A percentile compares a stretch with the other conserved stretches of the same genome.
phyloP scores from a whole-genome alignment of 2,888 invertebrate genomes.

The Eristalinus aeneus region DNA sequence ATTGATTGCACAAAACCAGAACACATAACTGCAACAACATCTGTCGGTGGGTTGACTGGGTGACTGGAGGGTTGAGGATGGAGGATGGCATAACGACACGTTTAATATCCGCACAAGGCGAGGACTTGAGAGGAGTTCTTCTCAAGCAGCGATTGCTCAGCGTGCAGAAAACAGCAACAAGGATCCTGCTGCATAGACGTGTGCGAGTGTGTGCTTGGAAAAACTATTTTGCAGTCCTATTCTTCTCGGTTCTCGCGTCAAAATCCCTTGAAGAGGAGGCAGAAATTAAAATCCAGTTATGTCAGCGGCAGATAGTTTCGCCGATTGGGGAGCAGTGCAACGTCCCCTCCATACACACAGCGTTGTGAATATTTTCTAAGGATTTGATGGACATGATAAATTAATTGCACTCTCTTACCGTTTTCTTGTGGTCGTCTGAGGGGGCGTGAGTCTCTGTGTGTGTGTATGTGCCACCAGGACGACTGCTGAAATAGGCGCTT shows the following conservation, averaged over 20 bases:
- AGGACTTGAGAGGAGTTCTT: conserved; percentile 1
- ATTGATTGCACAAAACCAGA: conserved; percentile 42
- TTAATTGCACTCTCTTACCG: conserved; percentile 67
- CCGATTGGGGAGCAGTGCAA: conserved; percentile 27
- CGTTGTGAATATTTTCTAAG: conserved; percentile 13
- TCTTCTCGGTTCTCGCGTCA: conserved; percentile 45
- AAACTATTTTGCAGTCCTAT: conserved; percentile 30
- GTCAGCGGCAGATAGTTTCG: conserved; percentile 48
- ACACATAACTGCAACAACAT: conserved; percentile 38
- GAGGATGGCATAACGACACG: conserved; percentile 8
- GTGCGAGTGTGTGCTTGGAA: neutral
- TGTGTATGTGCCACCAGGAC: conserved; percentile 9
- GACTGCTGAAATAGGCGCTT: conserved; percentile 35
- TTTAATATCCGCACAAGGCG: conserved; percentile 53
- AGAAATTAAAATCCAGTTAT: conserved; percentile 55
- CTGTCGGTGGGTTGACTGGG: neutral
- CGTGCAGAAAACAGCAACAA: conserved; percentile 44
- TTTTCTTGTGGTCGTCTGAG: conserved; percentile 20
- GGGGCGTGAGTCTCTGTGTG: conserved; percentile 7
- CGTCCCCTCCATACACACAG: conserved; percentile 5
- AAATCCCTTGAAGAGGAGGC: conserved; percentile 38
- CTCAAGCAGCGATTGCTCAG: conserved; percentile 13
- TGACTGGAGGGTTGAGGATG: neutral
- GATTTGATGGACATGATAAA: conserved; percentile 56
- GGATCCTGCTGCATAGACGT: conserved; percentile 25